These are phyloP conservation scores for Panthera leo DNA, from an alignment of 2,113 vertebrate genomes.

Conservation along the genomic window DNA sequence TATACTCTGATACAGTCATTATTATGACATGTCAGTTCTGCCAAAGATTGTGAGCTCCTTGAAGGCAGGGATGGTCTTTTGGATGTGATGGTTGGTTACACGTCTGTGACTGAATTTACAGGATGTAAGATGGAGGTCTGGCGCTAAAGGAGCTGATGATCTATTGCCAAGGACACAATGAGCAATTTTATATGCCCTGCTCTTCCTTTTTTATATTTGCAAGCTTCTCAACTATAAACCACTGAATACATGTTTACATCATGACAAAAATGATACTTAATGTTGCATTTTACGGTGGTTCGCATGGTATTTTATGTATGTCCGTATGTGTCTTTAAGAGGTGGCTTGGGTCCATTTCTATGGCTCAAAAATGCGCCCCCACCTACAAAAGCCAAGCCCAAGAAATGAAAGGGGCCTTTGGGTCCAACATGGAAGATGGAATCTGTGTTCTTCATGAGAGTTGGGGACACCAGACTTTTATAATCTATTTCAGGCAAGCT, in stretches of 20 bases:
- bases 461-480: background rate
- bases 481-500: background rate
- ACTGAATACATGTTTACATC: background rate
- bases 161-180: rapidly evolving
- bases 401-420: background rate
- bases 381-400: background rate
- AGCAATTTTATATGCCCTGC: background rate
- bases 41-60: background rate
- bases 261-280: background rate
- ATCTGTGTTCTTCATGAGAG: background rate
- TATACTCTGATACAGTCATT: no score
- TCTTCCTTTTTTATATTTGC: background rate
- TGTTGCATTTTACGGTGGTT: background rate
- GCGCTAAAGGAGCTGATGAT: background rate
- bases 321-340: background rate
- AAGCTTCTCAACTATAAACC: background rate
- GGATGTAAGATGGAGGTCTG: background rate
- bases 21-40: background rate
- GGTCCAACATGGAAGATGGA: background rate
- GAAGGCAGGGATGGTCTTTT: background rate
- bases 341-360: background rate
- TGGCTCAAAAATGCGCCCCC: background rate
- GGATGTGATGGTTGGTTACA: background rate
- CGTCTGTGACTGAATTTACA: background rate
- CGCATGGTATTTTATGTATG: background rate